Conservation (phyloP, 53 echinoderm and acorn worm genomes). For the Echinarachnius parma region DNA sequence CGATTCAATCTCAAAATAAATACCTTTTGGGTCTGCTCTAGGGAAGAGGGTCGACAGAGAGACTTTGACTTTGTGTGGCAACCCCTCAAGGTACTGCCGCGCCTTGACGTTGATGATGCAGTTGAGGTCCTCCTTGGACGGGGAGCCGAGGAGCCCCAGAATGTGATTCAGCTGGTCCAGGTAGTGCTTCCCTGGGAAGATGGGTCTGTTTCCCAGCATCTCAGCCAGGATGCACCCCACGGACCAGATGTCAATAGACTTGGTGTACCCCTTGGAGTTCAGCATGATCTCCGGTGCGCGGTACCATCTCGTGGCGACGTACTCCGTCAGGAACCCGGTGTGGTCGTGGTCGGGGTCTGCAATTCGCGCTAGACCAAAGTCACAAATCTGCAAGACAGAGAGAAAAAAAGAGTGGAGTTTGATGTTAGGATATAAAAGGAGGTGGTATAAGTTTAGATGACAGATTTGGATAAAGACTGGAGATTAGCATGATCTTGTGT, state of each 20-base stretch:
- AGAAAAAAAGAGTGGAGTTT: too few species aligned
- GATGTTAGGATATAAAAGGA: too few species aligned
- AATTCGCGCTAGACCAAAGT: constrained; percentile 99
- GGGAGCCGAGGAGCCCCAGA: constrained; percentile 84
- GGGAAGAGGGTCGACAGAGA: constrained; percentile 59
- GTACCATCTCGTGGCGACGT: constrained; percentile 99
- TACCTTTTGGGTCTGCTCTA: constrained; percentile 78
- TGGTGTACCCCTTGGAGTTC: constrained; percentile 98
- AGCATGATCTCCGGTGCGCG: constrained; percentile 97
- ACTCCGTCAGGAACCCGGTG: constrained; percentile 98
- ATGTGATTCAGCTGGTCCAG: constrained; percentile 98
- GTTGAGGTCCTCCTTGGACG: constrained; percentile 70
- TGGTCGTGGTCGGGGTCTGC: constrained; percentile 98
- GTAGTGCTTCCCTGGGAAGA: constrained; percentile 96
- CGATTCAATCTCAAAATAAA: too few species aligned
- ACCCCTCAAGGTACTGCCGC: constrained; percentile 77
- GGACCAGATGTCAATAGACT: constrained; percentile 98
- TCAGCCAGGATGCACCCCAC: constrained; percentile 96
- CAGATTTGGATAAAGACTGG: too few species aligned
- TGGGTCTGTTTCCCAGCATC: constrained; percentile 84
- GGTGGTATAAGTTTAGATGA: too few species aligned
- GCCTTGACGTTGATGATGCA: constrained; percentile 97
- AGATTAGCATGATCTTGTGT: constrained; percentile 97
- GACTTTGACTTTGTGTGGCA: constrained; percentile 74
- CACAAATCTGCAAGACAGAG: constrained; percentile 98